Conservation (phyloP, 2,797 vertebrate species). For the Tachyglossus aculeatus region DNA sequence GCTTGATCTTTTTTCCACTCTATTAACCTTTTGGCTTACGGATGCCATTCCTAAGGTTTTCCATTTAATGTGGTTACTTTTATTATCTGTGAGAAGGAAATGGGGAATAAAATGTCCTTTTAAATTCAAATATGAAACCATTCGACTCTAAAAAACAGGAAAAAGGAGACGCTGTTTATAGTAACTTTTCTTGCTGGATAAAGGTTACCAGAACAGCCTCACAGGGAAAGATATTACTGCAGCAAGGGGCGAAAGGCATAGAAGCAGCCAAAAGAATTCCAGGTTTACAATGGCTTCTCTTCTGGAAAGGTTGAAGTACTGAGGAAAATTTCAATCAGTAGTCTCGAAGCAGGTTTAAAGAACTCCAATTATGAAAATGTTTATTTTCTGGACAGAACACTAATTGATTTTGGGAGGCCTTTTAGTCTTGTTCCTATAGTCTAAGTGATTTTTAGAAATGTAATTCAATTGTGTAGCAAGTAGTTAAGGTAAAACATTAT, state of each 20-base stretch:
- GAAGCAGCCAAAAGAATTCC: background rate
- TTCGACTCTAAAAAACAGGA: background rate
- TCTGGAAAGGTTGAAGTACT: too few relatives aligned
- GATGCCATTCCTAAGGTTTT: background rate
- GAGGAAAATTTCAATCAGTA: too few relatives aligned
- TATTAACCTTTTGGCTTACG: background rate
- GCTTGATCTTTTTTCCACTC: background rate
- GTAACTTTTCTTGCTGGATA: background rate
- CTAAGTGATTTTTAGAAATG: too few relatives aligned
- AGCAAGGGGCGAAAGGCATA: background rate
- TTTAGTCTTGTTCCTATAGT: too few relatives aligned
- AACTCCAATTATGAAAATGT: too few relatives aligned
- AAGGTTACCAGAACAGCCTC: background rate
- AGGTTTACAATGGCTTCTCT: too few relatives aligned
- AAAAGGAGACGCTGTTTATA: background rate
- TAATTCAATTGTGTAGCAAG: too few relatives aligned
- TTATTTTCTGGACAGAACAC: too few relatives aligned
- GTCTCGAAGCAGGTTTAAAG: too few relatives aligned
- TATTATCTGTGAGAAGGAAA: background rate
- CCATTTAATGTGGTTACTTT: background rate
- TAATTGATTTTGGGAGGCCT: too few relatives aligned
- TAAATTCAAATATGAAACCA: background rate
- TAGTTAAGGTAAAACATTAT: too few relatives aligned
- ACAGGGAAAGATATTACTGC: background rate
- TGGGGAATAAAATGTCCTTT: background rate